Base-by-base conservation (phyloP, 2,797 vertebrate genomes). In the Netta rufina region DNA sequence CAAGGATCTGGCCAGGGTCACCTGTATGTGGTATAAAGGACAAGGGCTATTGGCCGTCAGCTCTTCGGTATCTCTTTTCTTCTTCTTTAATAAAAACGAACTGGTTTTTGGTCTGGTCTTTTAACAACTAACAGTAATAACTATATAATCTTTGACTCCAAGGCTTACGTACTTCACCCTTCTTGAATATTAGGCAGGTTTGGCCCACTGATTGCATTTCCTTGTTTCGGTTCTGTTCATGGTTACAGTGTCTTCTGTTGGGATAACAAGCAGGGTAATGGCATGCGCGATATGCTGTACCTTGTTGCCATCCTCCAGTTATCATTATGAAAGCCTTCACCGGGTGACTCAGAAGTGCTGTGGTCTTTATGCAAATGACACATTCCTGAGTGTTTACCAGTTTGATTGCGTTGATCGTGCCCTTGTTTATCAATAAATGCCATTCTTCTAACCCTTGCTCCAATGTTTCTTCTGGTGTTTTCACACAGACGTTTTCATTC, bases 321-420 rank as follows among this genome's bases (percentile, higher is more conserved):
- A 72, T 10, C 0, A 3, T 28, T 27, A 19, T 28, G 32, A 58
- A 54, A 27, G 62, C 79, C 67, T 66, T 75, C 22, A 61, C 67
- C 36, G 11, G 13, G 62, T 94, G 92, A 84, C 80, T 92, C 92
- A 95, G 53, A 36, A 38, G 32, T 2, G 2, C 62, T 51, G 36
- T 41, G 66, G 78, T 78, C 28, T 57, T 61, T 73, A 62, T 84
- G 80, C 56, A 95, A 84, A 74, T 33, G 13, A 25, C 32, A 65
- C 86, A 81, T 93, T 95, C 90, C 90, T 78, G 41, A 78, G 51
- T 28, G 74, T 28, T 95, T 88, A 78, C 74, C 41, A 28, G 43
- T 16, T 62, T 33, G 49, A 32, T 71, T 73, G 57, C 30, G 43
- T 11, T 67, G 39, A 16, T 32, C 4, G 5, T 67, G 72, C 36